These are phyloP conservation scores for Clarias pachynema DNA, from an alignment of 2,797 vertebrate species.

Conservation along the genomic window DNA sequence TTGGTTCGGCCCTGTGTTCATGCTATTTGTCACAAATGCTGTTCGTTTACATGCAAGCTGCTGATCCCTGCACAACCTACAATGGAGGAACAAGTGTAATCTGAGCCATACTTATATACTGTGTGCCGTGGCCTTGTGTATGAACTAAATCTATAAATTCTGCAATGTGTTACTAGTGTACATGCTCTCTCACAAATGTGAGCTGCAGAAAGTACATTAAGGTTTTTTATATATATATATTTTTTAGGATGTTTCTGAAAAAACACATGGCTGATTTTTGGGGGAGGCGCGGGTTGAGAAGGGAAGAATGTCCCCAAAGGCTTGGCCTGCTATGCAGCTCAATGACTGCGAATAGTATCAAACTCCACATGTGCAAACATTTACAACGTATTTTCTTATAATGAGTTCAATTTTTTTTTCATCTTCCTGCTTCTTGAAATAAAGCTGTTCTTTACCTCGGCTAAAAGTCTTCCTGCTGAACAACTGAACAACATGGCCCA, in stretches of 20 bases:
- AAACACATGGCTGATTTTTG: conserved; percentile 52
- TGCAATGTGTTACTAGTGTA: background rate
- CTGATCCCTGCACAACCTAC: background rate
- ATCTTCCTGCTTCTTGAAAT: conserved; percentile 42
- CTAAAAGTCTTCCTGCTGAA: conserved; percentile 16
- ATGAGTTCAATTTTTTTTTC: conserved; percentile 57
- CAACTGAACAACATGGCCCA: background rate
- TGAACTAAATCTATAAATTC: background rate
- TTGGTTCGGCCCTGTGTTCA: conserved; percentile 15
- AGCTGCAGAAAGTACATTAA: conserved; percentile 43
- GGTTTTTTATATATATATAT: conserved; percentile 22
- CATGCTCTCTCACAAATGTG: conserved; percentile 29
- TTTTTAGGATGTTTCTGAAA: conserved; percentile 54
- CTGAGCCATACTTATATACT: background rate
- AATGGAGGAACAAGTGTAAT: background rate
- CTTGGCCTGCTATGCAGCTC: conserved; percentile 51
- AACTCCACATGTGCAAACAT: conserved; percentile 67
- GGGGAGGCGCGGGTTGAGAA: conserved; percentile 22
- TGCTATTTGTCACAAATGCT: conserved; percentile 22
- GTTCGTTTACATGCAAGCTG: background rate
- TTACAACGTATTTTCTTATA: conserved; percentile 62
- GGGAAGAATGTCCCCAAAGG: conserved; percentile 57
- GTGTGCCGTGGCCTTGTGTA: background rate
- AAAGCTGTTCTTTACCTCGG: conserved; percentile 51
- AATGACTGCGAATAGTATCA: conserved; percentile 64